Evolutionary conservation across 2,888 invertebrate species (phyloP).

Genomic region (Hypselothyrea guttata): DNA sequence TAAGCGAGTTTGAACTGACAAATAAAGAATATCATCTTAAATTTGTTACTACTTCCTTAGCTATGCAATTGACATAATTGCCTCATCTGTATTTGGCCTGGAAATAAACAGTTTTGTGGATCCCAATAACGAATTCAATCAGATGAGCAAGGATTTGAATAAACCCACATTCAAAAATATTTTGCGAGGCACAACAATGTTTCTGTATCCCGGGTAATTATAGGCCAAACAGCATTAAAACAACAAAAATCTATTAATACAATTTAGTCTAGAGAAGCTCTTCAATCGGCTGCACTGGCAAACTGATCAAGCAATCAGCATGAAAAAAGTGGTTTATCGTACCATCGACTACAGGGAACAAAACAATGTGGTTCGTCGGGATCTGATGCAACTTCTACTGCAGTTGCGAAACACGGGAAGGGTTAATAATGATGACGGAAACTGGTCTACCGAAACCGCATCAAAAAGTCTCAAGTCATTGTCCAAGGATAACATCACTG

Average conservation of each 20-base stretch:
- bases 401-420: constrained; percentile 80
- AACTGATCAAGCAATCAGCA: constrained; percentile 72
- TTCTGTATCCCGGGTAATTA: constrained; percentile 63
- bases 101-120: constrained; percentile 81
- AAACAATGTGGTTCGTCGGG: constrained; percentile 79
- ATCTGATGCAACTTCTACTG: constrained; percentile 82
- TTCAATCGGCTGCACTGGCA: constrained; percentile 66
- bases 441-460: constrained; percentile 66
- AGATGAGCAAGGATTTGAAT: constrained; percentile 53
- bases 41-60: constrained; percentile 67
- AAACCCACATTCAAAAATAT: constrained; percentile 30
- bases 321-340: constrained; percentile 81
- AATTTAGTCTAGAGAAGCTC: constrained; percentile 75
- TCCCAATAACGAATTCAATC: constrained; percentile 78
- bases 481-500: constrained; percentile 78
- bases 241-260: constrained; percentile 37
- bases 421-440: constrained; percentile 62
- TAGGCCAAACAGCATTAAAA: neutral
- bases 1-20: constrained; percentile 35
- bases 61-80: constrained; percentile 83
- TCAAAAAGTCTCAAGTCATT: constrained; percentile 56
- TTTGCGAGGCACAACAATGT: constrained; percentile 62
- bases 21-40: neutral
- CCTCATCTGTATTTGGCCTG: constrained; percentile 83
- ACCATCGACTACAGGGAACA: constrained; percentile 82